Conservation (phyloP, 1,140 invertebrate species). For the Drosophila tristis region DNA sequence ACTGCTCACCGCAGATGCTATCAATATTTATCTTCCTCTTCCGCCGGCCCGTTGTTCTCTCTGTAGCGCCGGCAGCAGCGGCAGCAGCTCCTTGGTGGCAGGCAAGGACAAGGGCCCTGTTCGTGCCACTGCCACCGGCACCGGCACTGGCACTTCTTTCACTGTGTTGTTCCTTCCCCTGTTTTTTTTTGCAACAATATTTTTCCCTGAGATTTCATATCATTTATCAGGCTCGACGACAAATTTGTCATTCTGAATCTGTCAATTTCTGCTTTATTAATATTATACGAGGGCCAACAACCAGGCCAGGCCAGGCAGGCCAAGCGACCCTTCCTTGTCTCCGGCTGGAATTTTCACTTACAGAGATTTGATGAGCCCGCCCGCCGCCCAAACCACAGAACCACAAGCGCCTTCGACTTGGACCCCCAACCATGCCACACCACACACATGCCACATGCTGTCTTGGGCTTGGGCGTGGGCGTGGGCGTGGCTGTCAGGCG, state of each 20-base stretch:
- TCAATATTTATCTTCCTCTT: conserved; percentile 73
- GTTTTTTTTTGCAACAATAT: conserved; percentile 59
- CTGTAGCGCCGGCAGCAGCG: too few species aligned
- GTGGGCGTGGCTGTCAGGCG: conserved; percentile 51
- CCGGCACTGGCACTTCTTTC: conserved; percentile 21
- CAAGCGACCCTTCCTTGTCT: conserved; percentile 8
- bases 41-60: conserved; percentile 7
- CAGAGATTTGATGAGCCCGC: conserved; percentile 67
- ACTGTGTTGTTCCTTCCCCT: conserved; percentile 1
- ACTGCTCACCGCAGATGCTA: conserved; percentile 75
- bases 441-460: neutral
- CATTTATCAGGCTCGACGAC: conserved; percentile 81
- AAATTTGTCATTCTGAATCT: conserved; percentile 83
- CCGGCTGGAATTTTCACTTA: conserved; percentile 63
- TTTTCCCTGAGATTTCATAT: conserved; percentile 77
- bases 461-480: conserved; percentile 8
- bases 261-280: conserved; percentile 83
- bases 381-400: conserved; percentile 37
- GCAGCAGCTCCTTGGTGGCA: neutral
- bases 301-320: conserved; percentile 26
- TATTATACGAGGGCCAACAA: conserved; percentile 62
- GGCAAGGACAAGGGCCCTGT: neutral
- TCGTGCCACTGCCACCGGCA: conserved; percentile 34
- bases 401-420: conserved; percentile 26
- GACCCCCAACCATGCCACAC: neutral